These are phyloP conservation scores for Drosophila rhopaloa DNA, from an alignment of 1,140 invertebrate genomes.

Conservation along the genomic window DNA sequence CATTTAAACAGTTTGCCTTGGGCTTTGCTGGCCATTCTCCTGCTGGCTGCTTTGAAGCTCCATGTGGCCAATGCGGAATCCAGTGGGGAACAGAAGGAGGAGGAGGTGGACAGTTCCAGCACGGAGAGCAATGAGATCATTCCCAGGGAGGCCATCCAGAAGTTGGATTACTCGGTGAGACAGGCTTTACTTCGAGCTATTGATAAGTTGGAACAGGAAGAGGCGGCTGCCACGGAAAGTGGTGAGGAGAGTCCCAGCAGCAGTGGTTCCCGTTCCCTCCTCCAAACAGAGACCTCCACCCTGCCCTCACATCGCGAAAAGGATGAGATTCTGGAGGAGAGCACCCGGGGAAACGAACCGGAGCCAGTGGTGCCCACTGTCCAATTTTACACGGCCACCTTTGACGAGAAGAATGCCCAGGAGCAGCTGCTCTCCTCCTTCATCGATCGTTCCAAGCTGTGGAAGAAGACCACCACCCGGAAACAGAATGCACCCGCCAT, in stretches of 20 bases:
- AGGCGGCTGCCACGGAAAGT: conserved; percentile 74
- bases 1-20: conserved; percentile 64
- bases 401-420: conserved; percentile 76
- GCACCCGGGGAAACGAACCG: conserved; percentile 54
- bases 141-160: conserved; percentile 86
- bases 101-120: conserved; percentile 82
- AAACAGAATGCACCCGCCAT: conserved; percentile 32
- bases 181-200: conserved; percentile 89
- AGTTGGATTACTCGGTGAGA: conserved; percentile 88
- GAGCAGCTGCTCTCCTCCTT: conserved; percentile 76
- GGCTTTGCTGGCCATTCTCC: conserved; percentile 56
- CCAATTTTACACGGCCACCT: conserved; percentile 82
- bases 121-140: conserved; percentile 85
- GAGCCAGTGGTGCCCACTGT: conserved; percentile 75
- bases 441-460: conserved; percentile 75
- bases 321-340: conserved; percentile 81
- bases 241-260: conserved; percentile 21
- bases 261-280: conserved; percentile 13
- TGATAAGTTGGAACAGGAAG: conserved; percentile 88
- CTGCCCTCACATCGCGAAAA: conserved; percentile 58
- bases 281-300: conserved; percentile 33
- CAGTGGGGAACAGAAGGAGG: conserved; percentile 35
- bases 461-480: conserved; percentile 67
- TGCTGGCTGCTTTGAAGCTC: conserved; percentile 59
- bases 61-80: conserved; percentile 48